Evolutionary conservation across 2,888 invertebrate genomes (phyloP), one percentile per base, ranked within the genome.

Genomic region (Gortyna flavago): DNA sequence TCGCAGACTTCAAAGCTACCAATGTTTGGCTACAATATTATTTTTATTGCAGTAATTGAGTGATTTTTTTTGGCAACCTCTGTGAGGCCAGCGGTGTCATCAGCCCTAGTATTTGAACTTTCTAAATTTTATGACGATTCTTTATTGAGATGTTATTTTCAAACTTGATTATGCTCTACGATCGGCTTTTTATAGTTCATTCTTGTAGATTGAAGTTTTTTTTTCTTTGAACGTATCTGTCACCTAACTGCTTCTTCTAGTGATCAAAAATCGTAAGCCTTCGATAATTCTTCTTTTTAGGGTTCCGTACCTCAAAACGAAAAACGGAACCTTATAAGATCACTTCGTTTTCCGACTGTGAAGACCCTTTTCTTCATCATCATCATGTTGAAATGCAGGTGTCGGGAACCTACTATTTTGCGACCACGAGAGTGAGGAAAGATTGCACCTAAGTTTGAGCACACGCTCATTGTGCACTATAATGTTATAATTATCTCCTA

Each of bases 21-120:
- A 83, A 83, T 96, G 96, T 96, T 96, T 96, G 89, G 93, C 91
- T 95, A 94, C 94, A 95, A 95, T 95, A 96, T 96, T 94, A 96
- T 95, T 96, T 96, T 96, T 96, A 96, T 95, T 95, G 94, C 95
- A 78, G 95, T 95, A 95, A 96, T 96, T 94, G 94, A 94, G 94
- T 90, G 92, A 93, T 91, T 93, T 92, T 93, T 77, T 86, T 86
- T 84, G 76, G 77, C 85, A 62, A 72, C 32, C 73, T 71, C 90
- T 93, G 92, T 92, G 92, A 92, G 91, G 92, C 92, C 88, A 87
- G 89, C 91, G 90, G 87, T 91, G 88, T 90, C 88, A 90, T 92
- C 90, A 87, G 88, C 87, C 85, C 89, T 87, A 79, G 74, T 83
- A 66, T 86, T 86, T 86, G 79, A 90, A 93, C 94, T 95, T 95